These are phyloP conservation scores for Prionailurus viverrinus DNA, from an alignment of 2,113 vertebrate genomes.

Conservation along the genomic window DNA sequence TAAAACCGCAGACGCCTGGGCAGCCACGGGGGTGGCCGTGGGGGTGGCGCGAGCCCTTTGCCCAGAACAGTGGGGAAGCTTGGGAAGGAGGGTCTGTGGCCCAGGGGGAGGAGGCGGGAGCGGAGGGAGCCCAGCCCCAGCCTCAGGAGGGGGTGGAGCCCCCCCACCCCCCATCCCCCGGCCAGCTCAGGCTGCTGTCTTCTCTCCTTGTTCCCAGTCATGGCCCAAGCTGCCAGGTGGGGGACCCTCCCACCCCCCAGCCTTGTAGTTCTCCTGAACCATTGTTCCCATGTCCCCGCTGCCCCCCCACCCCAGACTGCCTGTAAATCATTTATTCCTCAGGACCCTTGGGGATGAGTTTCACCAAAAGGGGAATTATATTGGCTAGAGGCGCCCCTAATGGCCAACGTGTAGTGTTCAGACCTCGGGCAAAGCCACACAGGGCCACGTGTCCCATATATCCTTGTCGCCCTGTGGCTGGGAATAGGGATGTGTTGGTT, in stretches of 20 bases:
- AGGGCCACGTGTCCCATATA: rapidly evolving
- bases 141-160: background rate
- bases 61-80: background rate
- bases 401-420: rapidly evolving
- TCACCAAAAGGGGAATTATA: background rate
- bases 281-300: rapidly evolving
- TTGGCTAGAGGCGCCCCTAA: background rate
- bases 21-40: background rate
- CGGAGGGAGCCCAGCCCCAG: too few species aligned
- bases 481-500: background rate
- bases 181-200: background rate
- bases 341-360: background rate
- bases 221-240: rapidly evolving
- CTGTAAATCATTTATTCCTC: background rate
- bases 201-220: background rate
- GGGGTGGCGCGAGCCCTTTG: background rate
- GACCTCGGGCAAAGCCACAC: background rate
- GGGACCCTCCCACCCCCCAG: background rate
- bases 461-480: rapidly evolving
- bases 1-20: rapidly evolving
- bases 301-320: too few species aligned
- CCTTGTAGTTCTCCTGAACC: background rate
- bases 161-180: background rate
- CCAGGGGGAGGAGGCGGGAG: too few species aligned
- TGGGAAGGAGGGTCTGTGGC: background rate